These are phyloP conservation scores for Lerema accius DNA, from an alignment of 1,140 invertebrate genomes.

Conservation along the genomic window DNA sequence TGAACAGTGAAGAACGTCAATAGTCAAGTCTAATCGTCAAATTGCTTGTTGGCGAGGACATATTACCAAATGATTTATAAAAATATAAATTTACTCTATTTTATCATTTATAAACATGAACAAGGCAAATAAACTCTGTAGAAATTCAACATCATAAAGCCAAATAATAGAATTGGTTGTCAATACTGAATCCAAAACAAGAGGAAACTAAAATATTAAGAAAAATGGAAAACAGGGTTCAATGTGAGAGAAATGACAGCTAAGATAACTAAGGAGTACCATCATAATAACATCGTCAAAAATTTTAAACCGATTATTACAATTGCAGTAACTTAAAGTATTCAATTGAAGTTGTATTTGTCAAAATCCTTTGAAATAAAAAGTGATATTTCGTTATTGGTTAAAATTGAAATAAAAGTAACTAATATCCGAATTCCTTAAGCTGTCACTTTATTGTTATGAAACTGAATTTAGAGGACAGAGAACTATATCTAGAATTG, in stretches of 20 bases:
- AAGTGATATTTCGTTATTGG: no score
- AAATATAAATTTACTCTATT: conserved; percentile 4
- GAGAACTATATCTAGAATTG: background rate
- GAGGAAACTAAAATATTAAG: background rate
- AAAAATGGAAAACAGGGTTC: background rate
- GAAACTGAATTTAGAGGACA: background rate
- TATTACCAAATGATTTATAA: conserved; percentile 10
- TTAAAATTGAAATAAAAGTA: background rate
- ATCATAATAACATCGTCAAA: no score
- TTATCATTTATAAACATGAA: conserved; percentile 8
- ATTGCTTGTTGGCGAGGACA: background rate
- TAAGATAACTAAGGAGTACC: background rate
- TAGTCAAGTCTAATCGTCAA: no score
- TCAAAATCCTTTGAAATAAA: no score
- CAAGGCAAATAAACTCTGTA: conserved; percentile 18
- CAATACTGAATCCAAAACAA: conserved; percentile 4
- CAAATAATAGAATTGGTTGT: background rate
- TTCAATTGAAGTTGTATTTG: no score
- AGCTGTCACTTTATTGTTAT: background rate
- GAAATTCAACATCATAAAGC: background rate
- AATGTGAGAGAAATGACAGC: background rate
- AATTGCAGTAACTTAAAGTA: no score
- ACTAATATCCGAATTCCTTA: background rate
- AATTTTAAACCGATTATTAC: no score
- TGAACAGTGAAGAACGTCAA: no score